phyloP scores from a whole-genome alignment of 2,888 invertebrate genomes.

The Xestia sexstrigata region DNA sequence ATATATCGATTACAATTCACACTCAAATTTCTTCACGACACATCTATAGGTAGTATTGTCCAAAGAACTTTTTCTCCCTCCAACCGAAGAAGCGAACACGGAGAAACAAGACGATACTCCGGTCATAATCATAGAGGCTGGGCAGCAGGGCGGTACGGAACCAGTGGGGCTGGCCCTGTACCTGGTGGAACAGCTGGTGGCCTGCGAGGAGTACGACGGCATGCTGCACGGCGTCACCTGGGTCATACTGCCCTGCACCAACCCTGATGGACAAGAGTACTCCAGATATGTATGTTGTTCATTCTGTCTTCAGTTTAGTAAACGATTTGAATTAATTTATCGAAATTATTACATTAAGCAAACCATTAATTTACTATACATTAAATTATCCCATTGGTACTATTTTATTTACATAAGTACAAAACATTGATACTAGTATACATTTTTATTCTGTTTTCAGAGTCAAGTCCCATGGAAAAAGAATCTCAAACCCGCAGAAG shows the following conservation, averaged over 20 bases:
- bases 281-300: slow-evolving; percentile 76
- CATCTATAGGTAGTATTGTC: slow-evolving; percentile 43
- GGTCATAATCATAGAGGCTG: slow-evolving; percentile 83
- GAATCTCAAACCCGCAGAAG: slow-evolving; percentile 73
- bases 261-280: slow-evolving; percentile 85
- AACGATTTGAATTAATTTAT: neutral
- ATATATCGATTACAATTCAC: neutral
- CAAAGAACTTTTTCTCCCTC: rapidly evolving
- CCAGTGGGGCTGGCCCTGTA: slow-evolving; percentile 78
- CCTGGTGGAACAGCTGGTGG: slow-evolving; percentile 81
- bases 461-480: slow-evolving; percentile 79
- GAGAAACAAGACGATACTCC: slow-evolving; percentile 51
- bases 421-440: neutral
- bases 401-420: neutral
- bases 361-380: neutral
- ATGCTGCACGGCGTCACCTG: slow-evolving; percentile 79
- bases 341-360: neutral
- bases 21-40: neutral
- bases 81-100: neutral
- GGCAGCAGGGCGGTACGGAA: slow-evolving; percentile 79
- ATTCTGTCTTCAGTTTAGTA: slow-evolving; percentile 1
- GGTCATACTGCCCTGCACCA: slow-evolving; percentile 83
- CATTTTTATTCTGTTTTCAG: slow-evolving; percentile 46
- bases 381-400: neutral
- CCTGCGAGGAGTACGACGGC: slow-evolving; percentile 78